These are phyloP conservation scores for Etheostoma spectabile DNA, from an alignment of 2,113 vertebrate species.

Conservation along the genomic window DNA sequence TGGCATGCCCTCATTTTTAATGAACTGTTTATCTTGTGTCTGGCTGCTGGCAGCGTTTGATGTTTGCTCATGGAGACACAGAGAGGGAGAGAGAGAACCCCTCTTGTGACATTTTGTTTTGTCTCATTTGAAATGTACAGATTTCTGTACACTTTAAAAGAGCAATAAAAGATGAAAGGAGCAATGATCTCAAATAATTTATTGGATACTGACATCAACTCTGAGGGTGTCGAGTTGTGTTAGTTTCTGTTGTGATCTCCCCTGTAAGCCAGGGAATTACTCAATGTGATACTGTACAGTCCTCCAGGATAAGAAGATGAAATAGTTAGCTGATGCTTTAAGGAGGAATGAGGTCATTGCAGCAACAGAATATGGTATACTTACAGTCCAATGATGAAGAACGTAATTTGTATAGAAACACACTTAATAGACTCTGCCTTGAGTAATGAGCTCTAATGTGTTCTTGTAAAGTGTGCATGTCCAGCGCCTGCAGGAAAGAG, in stretches of 20 bases:
- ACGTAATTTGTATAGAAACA: conserved; percentile 1
- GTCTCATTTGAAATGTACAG: conserved; percentile 51
- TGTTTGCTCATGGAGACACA: conserved; percentile 51
- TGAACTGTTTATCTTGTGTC: conserved; percentile 73
- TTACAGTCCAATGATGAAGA: not conserved
- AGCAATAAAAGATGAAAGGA: conserved; percentile 51
- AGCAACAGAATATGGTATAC: not conserved
- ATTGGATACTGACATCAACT: conserved; percentile 29
- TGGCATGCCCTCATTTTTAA: conserved; percentile 68
- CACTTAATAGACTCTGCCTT: not conserved
- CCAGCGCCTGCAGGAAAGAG: not conserved
- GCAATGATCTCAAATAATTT: conserved; percentile 46
- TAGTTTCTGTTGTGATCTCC: conserved; percentile 8
- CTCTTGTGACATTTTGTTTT: conserved; percentile 50
- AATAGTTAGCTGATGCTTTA: not conserved
- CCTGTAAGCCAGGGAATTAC: conserved; percentile 6
- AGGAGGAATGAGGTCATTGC: conserved; percentile 11
- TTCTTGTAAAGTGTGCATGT: not conserved
- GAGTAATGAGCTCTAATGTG: not conserved
- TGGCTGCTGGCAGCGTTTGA: conserved; percentile 62
- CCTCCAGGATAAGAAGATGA: not conserved
- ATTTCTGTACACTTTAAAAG: conserved; percentile 37
- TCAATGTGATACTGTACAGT: conserved; percentile 4
- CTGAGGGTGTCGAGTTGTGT: not conserved
- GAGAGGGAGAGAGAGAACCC: not conserved